Percentiles rank a stretch among this genome's conserved stretches.
phyloP scores from a whole-genome alignment of 2,797 vertebrate species.

The Sarcophilus harrisii region DNA sequence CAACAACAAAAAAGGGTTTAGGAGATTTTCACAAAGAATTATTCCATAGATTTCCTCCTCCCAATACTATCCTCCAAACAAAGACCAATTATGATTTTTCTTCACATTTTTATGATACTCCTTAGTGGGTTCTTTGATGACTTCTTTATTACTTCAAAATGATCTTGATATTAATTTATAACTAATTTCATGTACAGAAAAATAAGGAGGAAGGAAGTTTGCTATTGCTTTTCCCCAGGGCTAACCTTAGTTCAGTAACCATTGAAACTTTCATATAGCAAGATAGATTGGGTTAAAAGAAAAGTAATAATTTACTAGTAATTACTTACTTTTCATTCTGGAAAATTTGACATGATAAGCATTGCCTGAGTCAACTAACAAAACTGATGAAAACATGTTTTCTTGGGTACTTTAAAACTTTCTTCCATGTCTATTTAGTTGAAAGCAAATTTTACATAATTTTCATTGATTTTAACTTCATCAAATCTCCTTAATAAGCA shows the following conservation, averaged over 20 bases:
- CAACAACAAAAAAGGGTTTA: neutral
- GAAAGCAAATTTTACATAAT: slow-evolving; percentile 28
- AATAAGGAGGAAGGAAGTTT: neutral
- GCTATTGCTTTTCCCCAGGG: neutral
- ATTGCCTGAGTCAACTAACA: slow-evolving; percentile 4
- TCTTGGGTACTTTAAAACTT: neutral
- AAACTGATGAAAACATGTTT: slow-evolving; percentile 31
- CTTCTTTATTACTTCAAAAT: neutral
- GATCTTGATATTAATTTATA: neutral
- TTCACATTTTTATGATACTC: neutral
- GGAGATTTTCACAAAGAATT: neutral
- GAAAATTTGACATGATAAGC: neutral
- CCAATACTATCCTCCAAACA: neutral
- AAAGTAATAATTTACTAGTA: slow-evolving; percentile 13
- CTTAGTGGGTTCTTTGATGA: neutral
- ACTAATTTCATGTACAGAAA: neutral
- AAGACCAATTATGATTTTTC: neutral
- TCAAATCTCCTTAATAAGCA: neutral
- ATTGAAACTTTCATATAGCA: neutral
- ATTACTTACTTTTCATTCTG: neutral
- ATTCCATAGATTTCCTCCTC: neutral
- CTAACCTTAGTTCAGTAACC: neutral
- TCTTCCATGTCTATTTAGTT: slow-evolving; percentile 37
- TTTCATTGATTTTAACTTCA: neutral
- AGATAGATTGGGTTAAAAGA: neutral